Base-by-base conservation (phyloP, 2,113 vertebrate genomes). In the Scomber scombrus region DNA sequence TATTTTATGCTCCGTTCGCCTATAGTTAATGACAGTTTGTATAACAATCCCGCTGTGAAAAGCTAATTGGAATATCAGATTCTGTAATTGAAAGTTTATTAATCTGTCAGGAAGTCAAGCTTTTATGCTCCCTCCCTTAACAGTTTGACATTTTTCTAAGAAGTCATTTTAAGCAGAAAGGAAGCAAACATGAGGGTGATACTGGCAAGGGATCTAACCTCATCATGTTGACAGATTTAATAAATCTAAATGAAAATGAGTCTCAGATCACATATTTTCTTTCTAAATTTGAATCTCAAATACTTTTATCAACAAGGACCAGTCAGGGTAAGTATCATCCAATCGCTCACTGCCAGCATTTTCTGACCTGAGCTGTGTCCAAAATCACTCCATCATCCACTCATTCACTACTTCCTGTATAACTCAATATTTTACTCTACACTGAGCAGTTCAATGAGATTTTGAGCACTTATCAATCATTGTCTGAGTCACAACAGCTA, bases 61-160 rank as follows among this genome's bases (percentile, higher is more conserved):
- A 69, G 63, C 61, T 89, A 82, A 89, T 88, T 89, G 87, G 66
- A 85, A 62, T 50, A 82, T 89, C 69, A 61, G 54, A 5, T 64
- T 76, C 45, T 61, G 75, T 85, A 55, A 82, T 78, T 61, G 82
- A 66, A 84, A 84, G 62, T 4, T 18, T 31, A 45, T 75, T 7
- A 73, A 60, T 75, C 85, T 51, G 51, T 63, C 29, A 70, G 64
- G 50, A 58, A 63, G 31, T 52, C 19, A 54, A 58, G 64, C 18
- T 74, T 40, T 40, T 65, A 26, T 15, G 10, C 58, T 67, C 58
- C 40, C 55, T 81, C 71, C 64, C 3, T 65, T 68, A 63, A 84
- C 47, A 49, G 34, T 80, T 75, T 79, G 58, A 78, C 23, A 40
- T 85, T 21, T 54, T 57, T 61, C 43, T 34, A 9, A 45, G 11